Percentiles rank a stretch among this genome's conserved stretches.
phyloP scores from a whole-genome alignment of 2,797 vertebrate genomes.

The Mus minutoides region DNA sequence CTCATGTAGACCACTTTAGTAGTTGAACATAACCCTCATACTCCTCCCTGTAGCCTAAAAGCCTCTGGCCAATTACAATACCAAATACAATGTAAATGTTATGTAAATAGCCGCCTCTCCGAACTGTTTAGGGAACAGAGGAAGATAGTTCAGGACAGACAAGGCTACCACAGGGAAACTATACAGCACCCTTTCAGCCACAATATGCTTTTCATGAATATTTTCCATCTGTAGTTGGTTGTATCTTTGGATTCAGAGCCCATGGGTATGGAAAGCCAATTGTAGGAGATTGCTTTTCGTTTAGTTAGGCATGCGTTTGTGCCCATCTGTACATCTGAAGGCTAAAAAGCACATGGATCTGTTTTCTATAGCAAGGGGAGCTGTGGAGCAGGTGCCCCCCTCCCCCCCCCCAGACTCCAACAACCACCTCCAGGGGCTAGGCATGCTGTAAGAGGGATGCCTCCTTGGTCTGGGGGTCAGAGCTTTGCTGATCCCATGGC shows the following conservation, averaged over 20 bases:
- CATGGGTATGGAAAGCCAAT: background rate
- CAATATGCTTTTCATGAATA: too few species aligned
- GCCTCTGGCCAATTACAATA: background rate
- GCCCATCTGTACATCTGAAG: background rate
- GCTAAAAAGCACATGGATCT: fast-evolving
- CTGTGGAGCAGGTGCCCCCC: background rate
- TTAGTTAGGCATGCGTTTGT: background rate
- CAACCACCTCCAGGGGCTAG: background rate
- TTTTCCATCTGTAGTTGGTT: background rate
- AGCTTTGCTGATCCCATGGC: background rate
- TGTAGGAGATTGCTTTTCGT: background rate
- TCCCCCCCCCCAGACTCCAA: too few species aligned
- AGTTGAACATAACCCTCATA: background rate
- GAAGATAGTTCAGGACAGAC: background rate
- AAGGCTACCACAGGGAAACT: background rate
- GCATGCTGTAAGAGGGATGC: too few species aligned
- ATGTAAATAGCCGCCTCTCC: background rate
- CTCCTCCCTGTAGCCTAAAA: background rate
- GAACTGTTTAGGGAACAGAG: background rate
- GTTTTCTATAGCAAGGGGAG: background rate
- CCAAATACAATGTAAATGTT: background rate
- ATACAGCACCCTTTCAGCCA: background rate
- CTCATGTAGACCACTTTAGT: background rate
- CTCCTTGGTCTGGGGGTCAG: background rate
- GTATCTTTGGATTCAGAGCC: background rate